Evolutionary conservation across 2,888 invertebrate genomes (phyloP), one percentile per base, ranked within the genome.

Genomic region (Pediacus dermestoides): DNA sequence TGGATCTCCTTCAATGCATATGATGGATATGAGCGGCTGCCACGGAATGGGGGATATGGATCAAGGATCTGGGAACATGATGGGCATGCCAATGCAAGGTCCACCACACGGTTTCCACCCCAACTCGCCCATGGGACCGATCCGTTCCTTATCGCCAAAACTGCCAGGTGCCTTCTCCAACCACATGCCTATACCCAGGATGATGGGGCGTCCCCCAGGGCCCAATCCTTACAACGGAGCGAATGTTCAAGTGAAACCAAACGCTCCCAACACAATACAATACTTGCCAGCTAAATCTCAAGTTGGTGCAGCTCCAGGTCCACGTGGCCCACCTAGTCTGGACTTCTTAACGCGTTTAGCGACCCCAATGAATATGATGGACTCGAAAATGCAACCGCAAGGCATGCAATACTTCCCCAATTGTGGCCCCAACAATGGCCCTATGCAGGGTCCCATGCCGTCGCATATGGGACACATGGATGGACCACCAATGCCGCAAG

Each of bases 241-340:
- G 28, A 94, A 90, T 68, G 86, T 91, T 25, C 90, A 91, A 71
- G 93, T 96, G 14, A 95, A 95, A 71, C 88, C 95, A 6, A 93
- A 89, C 68, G 93, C 95, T 7, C 95, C 96, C 0, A 96, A 96
- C 70, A 96, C 96, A 21, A 96, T 96, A 65, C 95, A 96, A 74
- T 96, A 96, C 76, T 80, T 95, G 68, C 96, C 96, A 12, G 90
- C 93, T 34, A 79, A 93, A 70, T 89, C 94, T n/a, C 91, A 91
- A 64, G 82, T 83, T 58, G 77, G 81, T 76, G 16, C 81, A 78
- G 34, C 85, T 85, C 1, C 75, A 85, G 39, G 85, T 82, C 30
- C 89, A 85, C 74, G 90, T 27, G 85, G 86, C 6, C 89, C 91
- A 3, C 91, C 91, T 23, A 88, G 89, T 70, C 73, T 93, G 48